Percentiles rank a stretch among this genome's conserved stretches.
Conservation (phyloP, 2,888 invertebrate genomes). For the Mythimna lalbum region DNA sequence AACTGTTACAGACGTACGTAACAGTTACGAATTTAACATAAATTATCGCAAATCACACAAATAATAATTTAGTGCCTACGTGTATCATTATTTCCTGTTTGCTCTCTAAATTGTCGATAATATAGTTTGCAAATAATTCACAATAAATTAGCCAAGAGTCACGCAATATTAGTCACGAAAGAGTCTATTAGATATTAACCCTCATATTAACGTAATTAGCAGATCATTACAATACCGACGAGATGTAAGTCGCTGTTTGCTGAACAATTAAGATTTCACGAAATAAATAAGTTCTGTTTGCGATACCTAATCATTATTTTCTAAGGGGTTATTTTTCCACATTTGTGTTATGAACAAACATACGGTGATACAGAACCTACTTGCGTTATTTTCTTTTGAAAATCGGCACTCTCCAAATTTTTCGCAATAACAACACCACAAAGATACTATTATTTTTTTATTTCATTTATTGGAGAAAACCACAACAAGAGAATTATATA, state of each 20-base stretch:
- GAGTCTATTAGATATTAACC: constrained; percentile 66
- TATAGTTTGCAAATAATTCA: constrained; percentile 64
- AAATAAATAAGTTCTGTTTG: constrained; percentile 11
- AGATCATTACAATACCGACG: constrained; percentile 46
- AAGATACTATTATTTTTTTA: no score
- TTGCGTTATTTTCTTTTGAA: no score
- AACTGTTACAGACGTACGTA: neutral
- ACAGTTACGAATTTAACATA: constrained; percentile 37
- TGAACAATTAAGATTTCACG: constrained; percentile 26
- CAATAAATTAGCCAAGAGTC: constrained; percentile 62
- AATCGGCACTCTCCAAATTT: no score
- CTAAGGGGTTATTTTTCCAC: neutral
- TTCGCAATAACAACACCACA: no score
- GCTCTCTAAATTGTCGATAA: constrained; percentile 70
- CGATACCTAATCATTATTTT: neutral
- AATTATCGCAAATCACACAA: constrained; percentile 34
- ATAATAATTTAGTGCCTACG: constrained; percentile 36
- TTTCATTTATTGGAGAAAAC: no score
- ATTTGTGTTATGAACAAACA: no score
- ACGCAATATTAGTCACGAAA: constrained; percentile 73
- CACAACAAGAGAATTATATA: no score
- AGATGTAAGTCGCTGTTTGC: constrained; percentile 34
- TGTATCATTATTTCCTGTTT: constrained; percentile 64
- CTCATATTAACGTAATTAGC: constrained; percentile 68
- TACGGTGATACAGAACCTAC: no score